Evolutionary conservation across 2,888 invertebrate species (phyloP).

Genomic region (Troides aeacus): DNA sequence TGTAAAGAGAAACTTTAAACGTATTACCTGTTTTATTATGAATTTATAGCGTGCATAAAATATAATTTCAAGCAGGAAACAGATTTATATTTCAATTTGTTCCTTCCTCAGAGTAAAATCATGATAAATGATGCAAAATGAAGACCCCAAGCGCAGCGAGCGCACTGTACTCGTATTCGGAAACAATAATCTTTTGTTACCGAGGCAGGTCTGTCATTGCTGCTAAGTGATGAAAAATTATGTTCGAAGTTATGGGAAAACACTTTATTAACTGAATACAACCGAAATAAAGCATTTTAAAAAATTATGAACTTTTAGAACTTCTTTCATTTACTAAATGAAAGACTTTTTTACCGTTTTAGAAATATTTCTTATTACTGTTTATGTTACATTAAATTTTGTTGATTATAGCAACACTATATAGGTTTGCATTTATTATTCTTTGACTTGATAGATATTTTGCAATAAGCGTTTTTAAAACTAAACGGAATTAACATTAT

Average conservation of each 20-base stretch:
- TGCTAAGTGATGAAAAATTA: not conserved
- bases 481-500: no score
- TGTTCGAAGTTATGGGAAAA: not conserved
- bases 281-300: no score
- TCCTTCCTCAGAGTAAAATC: slow-evolving; percentile 10
- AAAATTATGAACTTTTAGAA: no score
- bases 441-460: no score
- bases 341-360: no score
- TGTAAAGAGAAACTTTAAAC: not conserved
- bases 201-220: slow-evolving; percentile 6
- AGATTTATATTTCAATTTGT: slow-evolving; percentile 8
- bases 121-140: slow-evolving; percentile 18
- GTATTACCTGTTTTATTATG: not conserved
- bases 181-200: slow-evolving; percentile 24
- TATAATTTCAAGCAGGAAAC: slow-evolving; percentile 1
- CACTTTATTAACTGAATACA: not conserved
- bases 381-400: no score
- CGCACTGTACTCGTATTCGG: not conserved
- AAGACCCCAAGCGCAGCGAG: slow-evolving; percentile 16
- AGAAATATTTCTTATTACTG: no score
- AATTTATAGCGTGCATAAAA: not conserved
- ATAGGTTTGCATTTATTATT: no score
- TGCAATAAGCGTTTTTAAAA: no score
- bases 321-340: no score
- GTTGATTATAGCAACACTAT: no score